Evolutionary conservation across 2,888 invertebrate genomes (phyloP), one percentile per base, ranked within the genome.

Genomic region (Lasioglossum vierecki): DNA sequence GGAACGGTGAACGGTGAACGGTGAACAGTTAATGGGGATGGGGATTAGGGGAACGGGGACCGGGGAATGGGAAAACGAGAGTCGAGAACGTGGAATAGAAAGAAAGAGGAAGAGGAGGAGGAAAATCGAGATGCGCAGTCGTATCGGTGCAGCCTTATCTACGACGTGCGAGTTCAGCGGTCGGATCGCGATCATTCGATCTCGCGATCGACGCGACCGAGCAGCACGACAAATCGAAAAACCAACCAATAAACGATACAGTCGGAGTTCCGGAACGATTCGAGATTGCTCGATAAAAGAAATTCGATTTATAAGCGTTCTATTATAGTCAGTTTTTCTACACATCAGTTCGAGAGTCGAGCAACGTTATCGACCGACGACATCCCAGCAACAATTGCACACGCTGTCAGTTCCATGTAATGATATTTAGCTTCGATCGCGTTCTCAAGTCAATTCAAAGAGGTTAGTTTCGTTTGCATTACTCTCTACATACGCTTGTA

Each of bases 381-480:
- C 70, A 70, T 63, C 39, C 9, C n/a, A 80, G 70, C 30, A 72
- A 73, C 26, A 60, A 44, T 72, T 79, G 66, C 68, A 76, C 68
- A 76, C 53, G 70, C 44, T 73, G 70, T 81, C 80, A 79, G 72
- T 76, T 60, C 72, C 57, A 35, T 71, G 46, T 76, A 76, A 75
- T 83, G 81, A 83, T n/a, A n/a, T n/a, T n/a, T 81, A 81, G 80
- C 70, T 72, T 44, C 44, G 35, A 74, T 78, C 68, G 18, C 68
- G 78, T n/a, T n/a, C n/a, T n/a, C n/a, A n/a, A n/a, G n/a, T n/a
- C n/a, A n/a, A n/a, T n/a, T n/a, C n/a, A n/a, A n/a, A n/a, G 79
- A 86, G 87, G 87, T 87, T 87, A 87, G 82, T 63, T 79, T 60
- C 53, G 39, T 49, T 71, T 57, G 41, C 15, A 35, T n/a, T 49